These are phyloP conservation scores for Matsumyia berberina DNA, from an alignment of 2,888 invertebrate species.

Conservation along the genomic window DNA sequence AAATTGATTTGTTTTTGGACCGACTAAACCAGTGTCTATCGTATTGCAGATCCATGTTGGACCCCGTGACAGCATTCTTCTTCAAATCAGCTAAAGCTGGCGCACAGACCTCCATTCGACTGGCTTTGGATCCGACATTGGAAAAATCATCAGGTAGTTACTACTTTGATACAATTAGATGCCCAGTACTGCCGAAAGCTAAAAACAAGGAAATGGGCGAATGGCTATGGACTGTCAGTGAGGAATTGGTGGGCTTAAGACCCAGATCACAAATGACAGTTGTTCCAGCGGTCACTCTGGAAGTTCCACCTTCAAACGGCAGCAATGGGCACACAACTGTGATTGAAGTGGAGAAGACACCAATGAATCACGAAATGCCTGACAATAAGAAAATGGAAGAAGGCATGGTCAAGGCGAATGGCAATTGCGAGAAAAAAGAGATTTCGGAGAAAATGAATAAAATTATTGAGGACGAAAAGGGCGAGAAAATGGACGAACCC, in stretches of 20 bases:
- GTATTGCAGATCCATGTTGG: slow-evolving; percentile 77
- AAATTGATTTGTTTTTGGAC: slow-evolving; percentile 65
- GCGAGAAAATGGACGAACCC: slow-evolving; percentile 64
- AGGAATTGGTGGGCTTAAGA: slow-evolving; percentile 81
- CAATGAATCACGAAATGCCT: slow-evolving; percentile 16
- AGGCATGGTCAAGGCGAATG: slow-evolving; percentile 34
- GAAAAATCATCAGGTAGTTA: slow-evolving; percentile 81
- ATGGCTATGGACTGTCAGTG: slow-evolving; percentile 87
- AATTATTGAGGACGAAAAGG: slow-evolving; percentile 50
- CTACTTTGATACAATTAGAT: slow-evolving; percentile 87
- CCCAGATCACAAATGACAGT: slow-evolving; percentile 72
- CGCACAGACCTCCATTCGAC: slow-evolving; percentile 82
- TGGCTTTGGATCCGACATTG: slow-evolving; percentile 82
- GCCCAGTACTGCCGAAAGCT: slow-evolving; percentile 85
- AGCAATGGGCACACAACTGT: slow-evolving; percentile 55
- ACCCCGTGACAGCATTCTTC: slow-evolving; percentile 78
- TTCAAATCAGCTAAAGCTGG: slow-evolving; percentile 82
- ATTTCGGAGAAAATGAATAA: slow-evolving; percentile 62
- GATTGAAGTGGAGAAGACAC: slow-evolving; percentile 61
- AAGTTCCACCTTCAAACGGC: slow-evolving; percentile 49
- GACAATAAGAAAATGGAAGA: slow-evolving; percentile 71
- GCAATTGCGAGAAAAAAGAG: slow-evolving; percentile 45
- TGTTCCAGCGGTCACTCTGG: slow-evolving; percentile 60
- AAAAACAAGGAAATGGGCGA: slow-evolving; percentile 85
- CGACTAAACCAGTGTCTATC: slow-evolving; percentile 58